phyloP scores from a whole-genome alignment of 2,113 vertebrate genomes.

The Syngnathus scovelli region DNA sequence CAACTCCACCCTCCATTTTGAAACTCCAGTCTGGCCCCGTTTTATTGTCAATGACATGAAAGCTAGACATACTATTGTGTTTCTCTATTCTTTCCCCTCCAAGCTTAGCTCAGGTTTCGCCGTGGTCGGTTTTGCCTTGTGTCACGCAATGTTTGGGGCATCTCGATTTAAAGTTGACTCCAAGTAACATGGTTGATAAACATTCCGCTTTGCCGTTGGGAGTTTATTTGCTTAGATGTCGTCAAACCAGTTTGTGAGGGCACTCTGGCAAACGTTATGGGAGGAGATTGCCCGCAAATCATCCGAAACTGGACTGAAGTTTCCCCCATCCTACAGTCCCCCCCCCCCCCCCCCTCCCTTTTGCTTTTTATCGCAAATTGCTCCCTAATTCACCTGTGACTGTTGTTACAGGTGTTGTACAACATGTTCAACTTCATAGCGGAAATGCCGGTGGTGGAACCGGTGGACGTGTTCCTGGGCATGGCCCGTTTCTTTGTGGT shows the following conservation, averaged over 20 bases:
- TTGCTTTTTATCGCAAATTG: not conserved
- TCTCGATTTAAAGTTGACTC: not conserved
- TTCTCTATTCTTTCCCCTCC: constrained; percentile 24
- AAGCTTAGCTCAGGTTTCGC: constrained; percentile 37
- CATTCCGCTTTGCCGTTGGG: not conserved
- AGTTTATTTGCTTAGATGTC: constrained; percentile 30
- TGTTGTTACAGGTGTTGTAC: constrained; percentile 82
- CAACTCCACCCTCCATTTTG: constrained; percentile 2
- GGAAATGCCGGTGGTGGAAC: constrained; percentile 84
- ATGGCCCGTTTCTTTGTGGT: constrained; percentile 88
- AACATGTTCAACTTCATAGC: constrained; percentile 93
- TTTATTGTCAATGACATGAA: constrained; percentile 13
- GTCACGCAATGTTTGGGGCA: not conserved
- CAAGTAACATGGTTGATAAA: not conserved
- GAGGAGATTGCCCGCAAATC: constrained; percentile 21
- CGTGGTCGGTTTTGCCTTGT: not conserved
- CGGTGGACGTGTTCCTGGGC: constrained; percentile 85
- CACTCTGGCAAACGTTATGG: constrained; percentile 28
- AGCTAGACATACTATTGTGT: constrained; percentile 13
- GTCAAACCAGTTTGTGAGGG: constrained; percentile 55
- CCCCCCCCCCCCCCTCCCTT: constrained; percentile 12
- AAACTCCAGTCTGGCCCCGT: not conserved
- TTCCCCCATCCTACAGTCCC: not conserved
- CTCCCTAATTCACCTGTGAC: not conserved
- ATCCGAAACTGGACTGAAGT: constrained; percentile 17